A percentile compares a stretch with the other conserved stretches of the same genome.
These are phyloP conservation scores for Podocnemis expansa DNA, from an alignment of 2,113 vertebrate species.

Conservation along the genomic window DNA sequence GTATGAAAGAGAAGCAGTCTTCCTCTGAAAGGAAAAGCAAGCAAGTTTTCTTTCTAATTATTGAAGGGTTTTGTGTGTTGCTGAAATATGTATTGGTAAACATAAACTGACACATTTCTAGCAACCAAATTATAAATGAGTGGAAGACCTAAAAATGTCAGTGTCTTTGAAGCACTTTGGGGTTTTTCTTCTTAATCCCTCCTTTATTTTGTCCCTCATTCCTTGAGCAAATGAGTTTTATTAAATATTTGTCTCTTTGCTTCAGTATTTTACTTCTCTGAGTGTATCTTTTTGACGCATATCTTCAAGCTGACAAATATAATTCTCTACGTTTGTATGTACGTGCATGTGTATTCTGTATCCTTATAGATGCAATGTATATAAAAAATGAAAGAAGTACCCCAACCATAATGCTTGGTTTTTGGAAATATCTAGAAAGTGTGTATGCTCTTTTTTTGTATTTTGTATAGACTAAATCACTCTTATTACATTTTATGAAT, in stretches of 20 bases:
- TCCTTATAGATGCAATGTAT: no score
- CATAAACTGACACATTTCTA: slow-evolving; percentile 43
- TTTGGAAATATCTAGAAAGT: background rate
- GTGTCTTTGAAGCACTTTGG: slow-evolving; percentile 40
- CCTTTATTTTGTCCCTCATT: background rate
- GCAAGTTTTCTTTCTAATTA: slow-evolving; percentile 18
- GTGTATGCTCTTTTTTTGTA: background rate
- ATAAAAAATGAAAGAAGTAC: background rate
- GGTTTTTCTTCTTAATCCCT: background rate
- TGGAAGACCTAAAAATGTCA: slow-evolving; percentile 68
- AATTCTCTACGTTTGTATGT: background rate
- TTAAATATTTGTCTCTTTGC: slow-evolving; percentile 35
- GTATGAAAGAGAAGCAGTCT: background rate
- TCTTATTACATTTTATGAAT: background rate
- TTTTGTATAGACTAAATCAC: background rate
- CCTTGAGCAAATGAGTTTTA: slow-evolving; percentile 4
- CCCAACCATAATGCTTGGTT: background rate
- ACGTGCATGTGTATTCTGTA: background rate
- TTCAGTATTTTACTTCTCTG: background rate
- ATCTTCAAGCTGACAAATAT: slow-evolving; percentile 22
- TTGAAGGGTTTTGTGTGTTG: background rate
- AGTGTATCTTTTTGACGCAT: slow-evolving; percentile 4
- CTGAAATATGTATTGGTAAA: slow-evolving; percentile 39
- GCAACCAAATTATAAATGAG: slow-evolving; percentile 64
- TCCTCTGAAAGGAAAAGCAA: background rate